These are phyloP conservation scores for Drosophila anceps DNA, from an alignment of 2,888 invertebrate species.

Conservation along the genomic window DNA sequence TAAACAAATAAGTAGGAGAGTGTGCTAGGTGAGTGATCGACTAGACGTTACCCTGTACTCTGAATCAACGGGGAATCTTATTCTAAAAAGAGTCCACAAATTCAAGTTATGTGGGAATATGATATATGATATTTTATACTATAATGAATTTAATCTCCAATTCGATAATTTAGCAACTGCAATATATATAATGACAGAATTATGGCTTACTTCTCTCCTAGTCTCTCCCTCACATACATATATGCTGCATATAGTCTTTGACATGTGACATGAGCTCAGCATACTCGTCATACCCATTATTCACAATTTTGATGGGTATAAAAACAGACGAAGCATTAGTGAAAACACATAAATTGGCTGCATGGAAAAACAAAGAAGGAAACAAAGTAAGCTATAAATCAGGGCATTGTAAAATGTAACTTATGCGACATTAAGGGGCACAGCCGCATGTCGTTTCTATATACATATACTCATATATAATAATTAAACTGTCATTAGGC, in stretches of 20 bases:
- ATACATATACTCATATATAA: conserved; percentile 31
- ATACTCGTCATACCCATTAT: neutral
- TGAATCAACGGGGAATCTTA: neutral
- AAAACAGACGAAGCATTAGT: conserved; percentile 7
- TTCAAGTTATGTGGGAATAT: neutral
- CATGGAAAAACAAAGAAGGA: conserved; percentile 8
- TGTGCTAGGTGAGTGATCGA: neutral
- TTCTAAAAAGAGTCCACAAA: neutral
- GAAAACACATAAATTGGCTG: conserved; percentile 16
- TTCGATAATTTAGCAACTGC: neutral
- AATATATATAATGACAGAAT: neutral
- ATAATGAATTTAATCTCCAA: neutral
- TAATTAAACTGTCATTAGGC: conserved; percentile 78
- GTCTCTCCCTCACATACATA: neutral
- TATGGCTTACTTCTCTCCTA: too few species aligned
- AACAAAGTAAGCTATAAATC: conserved; percentile 57
- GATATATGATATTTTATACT: neutral
- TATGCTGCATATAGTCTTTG: neutral
- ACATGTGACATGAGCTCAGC: neutral
- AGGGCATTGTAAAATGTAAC: conserved; percentile 63
- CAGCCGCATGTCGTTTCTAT: conserved; percentile 34
- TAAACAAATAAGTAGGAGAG: conserved; percentile 47
- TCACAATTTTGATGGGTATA: neutral
- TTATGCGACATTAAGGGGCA: conserved; percentile 71
- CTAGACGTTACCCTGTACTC: neutral